Percentiles rank a stretch among this genome's conserved stretches.
phyloP scores from a whole-genome alignment of 2,113 vertebrate species.

The Phoxinus phoxinus region DNA sequence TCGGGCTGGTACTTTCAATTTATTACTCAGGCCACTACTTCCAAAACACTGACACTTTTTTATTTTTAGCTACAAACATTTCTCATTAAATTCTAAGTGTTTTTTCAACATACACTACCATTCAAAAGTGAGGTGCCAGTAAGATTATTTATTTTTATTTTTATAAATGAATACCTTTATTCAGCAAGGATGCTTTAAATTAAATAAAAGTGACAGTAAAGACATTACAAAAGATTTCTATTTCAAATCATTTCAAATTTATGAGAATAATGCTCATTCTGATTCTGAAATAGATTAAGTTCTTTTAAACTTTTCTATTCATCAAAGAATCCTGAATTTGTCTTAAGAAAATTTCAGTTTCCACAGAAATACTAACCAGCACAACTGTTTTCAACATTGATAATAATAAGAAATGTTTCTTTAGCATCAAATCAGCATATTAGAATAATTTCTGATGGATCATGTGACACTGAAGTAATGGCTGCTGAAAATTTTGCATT shows the following conservation, averaged over 20 bases:
- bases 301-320: background rate
- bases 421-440: background rate
- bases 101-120: background rate
- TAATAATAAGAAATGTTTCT: background rate
- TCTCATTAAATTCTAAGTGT: background rate
- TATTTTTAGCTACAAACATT: background rate
- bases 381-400: background rate
- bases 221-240: background rate
- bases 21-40: background rate
- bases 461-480: background rate
- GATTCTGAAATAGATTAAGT: background rate
- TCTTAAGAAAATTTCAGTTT: background rate
- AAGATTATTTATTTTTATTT: background rate
- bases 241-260: background rate
- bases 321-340: background rate
- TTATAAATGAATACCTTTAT: background rate
- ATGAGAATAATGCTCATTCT: too few species aligned
- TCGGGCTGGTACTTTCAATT: background rate
- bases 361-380: background rate
- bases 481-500: background rate
- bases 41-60: background rate
- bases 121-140: background rate
- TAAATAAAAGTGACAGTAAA: background rate
- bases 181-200: background rate
- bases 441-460: background rate